Evolutionary conservation across 2,113 vertebrate species (phyloP).

Genomic region (Nycticebus coucang): DNA sequence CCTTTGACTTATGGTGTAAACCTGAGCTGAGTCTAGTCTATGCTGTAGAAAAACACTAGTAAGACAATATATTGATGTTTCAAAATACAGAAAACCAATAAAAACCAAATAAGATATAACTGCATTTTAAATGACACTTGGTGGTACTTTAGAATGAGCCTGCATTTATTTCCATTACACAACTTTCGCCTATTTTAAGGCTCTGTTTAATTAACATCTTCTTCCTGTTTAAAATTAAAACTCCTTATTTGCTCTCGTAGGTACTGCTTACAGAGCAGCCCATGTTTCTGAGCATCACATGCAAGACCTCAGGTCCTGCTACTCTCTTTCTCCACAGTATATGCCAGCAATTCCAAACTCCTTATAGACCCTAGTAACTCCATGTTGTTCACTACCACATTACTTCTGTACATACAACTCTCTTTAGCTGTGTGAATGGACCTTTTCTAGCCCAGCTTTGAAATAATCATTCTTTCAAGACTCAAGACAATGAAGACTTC

Average conservation of each 20-base stretch:
- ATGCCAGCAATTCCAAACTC: neutral
- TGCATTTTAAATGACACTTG: neutral
- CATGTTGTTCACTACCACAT: neutral
- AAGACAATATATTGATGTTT: neutral
- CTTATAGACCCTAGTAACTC: neutral
- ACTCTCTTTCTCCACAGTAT: neutral
- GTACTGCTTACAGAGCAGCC: neutral
- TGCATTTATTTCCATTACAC: neutral
- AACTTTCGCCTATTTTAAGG: neutral
- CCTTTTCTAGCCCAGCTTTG: neutral
- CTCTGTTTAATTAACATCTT: neutral
- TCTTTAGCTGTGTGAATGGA: neutral
- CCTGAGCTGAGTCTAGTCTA: neutral
- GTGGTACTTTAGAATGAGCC: neutral
- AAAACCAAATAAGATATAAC: neutral
- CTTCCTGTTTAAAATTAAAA: neutral
- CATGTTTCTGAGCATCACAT: neutral
- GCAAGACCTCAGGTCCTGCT: neutral
- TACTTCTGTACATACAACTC: neutral
- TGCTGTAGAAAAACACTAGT: neutral
- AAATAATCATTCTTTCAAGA: slow-evolving; percentile 8
- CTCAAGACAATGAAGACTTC: neutral
- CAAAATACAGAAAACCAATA: slow-evolving; percentile 24
- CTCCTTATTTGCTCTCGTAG: neutral
- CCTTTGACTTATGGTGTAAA: neutral